A percentile compares a stretch with the other conserved stretches of the same genome.
Conservation (phyloP, 2,113 vertebrate genomes). For the Ovis canadensis region DNA sequence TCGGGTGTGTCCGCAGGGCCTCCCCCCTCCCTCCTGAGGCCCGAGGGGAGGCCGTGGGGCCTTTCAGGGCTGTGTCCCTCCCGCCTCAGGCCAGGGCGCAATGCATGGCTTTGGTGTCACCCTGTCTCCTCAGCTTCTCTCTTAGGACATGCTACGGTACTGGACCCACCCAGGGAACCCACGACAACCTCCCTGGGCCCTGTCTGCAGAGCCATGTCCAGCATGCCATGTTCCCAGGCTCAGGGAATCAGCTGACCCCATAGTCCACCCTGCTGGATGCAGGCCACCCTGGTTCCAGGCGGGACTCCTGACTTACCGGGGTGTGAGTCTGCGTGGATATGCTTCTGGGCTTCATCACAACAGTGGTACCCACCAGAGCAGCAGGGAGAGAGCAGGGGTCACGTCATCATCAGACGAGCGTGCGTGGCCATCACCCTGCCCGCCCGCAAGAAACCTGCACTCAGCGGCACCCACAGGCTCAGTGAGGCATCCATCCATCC, state of each 20-base stretch:
- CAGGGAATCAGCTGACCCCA: neutral
- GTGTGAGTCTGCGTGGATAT: neutral
- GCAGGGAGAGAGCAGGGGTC: too few species aligned
- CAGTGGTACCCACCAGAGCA: neutral
- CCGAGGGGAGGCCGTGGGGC: accelerated
- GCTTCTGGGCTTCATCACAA: too few species aligned
- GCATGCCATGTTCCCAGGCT: neutral
- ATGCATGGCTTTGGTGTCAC: neutral
- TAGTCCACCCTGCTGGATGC: neutral
- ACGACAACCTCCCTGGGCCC: neutral
- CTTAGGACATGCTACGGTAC: accelerated
- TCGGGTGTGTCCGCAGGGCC: neutral
- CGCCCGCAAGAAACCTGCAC: neutral
- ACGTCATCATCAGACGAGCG: accelerated
- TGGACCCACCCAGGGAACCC: neutral
- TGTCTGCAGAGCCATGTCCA: accelerated
- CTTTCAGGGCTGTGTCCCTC: neutral
- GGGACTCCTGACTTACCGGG: accelerated
- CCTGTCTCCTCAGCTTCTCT: neutral
- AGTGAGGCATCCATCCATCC: neutral
- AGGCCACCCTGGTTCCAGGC: neutral
- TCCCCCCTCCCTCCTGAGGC: neutral
- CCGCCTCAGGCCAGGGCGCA: accelerated
- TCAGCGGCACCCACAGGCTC: accelerated
- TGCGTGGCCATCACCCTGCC: neutral